phyloP scores from a whole-genome alignment of 2,888 invertebrate species.

The Ceriagrion tenellum region DNA sequence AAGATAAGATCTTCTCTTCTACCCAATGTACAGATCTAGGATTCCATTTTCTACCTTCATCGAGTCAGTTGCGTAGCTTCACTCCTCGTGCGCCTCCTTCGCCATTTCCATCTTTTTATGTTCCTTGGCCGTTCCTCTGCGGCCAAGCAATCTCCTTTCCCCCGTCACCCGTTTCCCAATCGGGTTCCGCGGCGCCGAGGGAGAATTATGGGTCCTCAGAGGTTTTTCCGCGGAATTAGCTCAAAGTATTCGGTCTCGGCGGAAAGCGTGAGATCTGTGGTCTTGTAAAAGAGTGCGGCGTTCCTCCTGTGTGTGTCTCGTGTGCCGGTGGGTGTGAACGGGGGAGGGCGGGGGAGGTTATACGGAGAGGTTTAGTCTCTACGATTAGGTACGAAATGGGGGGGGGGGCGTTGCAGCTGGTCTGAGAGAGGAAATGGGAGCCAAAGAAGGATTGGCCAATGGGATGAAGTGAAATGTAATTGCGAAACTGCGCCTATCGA shows the following conservation, averaged over 20 bases:
- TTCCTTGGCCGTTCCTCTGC: background rate
- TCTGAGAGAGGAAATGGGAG: background rate
- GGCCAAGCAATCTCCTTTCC: background rate
- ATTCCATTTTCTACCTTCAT: too few relatives aligned
- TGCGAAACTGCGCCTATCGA: background rate
- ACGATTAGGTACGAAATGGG: background rate
- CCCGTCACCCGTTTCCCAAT: background rate
- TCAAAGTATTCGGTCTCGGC: background rate
- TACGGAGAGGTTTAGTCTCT: background rate
- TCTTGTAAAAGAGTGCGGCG: background rate
- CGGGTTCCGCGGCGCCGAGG: background rate
- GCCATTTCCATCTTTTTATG: too few relatives aligned
- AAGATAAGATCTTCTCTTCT: too few relatives aligned
- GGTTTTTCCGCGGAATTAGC: background rate
- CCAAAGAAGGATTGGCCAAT: slow-evolving; percentile 24
- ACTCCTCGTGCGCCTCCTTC: too few relatives aligned
- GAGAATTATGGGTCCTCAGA: slow-evolving; percentile 25
- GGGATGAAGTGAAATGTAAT: slow-evolving; percentile 27
- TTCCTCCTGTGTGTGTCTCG: background rate
- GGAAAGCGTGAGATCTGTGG: background rate
- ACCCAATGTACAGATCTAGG: too few relatives aligned
- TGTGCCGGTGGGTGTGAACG: background rate
- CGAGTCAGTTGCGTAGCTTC: too few relatives aligned
- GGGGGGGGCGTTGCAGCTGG: background rate
- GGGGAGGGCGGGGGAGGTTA: background rate